phyloP scores from a whole-genome alignment of 2,797 vertebrate genomes.

The Carcharodon carcharias region DNA sequence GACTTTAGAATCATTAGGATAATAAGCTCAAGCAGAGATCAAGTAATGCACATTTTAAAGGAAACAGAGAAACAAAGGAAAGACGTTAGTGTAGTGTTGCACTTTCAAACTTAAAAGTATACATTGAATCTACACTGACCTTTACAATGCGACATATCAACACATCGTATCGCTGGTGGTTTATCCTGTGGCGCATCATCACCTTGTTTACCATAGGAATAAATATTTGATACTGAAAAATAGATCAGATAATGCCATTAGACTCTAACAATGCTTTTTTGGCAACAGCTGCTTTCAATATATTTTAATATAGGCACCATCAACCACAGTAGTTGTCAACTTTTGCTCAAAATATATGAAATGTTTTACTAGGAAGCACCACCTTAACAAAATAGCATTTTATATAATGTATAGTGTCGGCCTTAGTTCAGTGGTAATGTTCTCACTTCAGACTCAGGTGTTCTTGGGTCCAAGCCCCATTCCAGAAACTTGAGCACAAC shows the following conservation, averaged over 20 bases:
- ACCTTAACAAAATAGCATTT: background rate
- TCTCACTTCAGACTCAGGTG: background rate
- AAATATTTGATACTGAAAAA: conserved; percentile 89
- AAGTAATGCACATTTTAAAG: background rate
- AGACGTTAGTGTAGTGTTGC: background rate
- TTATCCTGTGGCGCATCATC: conserved; percentile 86
- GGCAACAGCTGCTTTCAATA: background rate
- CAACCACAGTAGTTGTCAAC: background rate
- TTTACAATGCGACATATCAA: conserved; percentile 96
- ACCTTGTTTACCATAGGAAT: conserved; percentile 99
- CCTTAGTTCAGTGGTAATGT: background rate
- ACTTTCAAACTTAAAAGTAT: background rate
- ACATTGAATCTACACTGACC: conserved; percentile 57
- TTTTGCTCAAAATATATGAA: background rate
- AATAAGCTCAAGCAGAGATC: background rate
- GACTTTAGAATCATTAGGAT: background rate
- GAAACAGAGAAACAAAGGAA: background rate
- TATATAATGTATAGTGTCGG: background rate
- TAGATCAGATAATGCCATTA: background rate
- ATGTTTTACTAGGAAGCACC: background rate
- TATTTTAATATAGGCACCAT: background rate
- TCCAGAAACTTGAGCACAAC: background rate
- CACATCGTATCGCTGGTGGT: conserved; percentile 92
- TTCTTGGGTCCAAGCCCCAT: background rate
- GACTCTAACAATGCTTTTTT: background rate